Percentiles rank a stretch among this genome's conserved stretches.
These are phyloP conservation scores for Platichthys flesus DNA, from an alignment of 2,113 vertebrate genomes.

Conservation along the genomic window DNA sequence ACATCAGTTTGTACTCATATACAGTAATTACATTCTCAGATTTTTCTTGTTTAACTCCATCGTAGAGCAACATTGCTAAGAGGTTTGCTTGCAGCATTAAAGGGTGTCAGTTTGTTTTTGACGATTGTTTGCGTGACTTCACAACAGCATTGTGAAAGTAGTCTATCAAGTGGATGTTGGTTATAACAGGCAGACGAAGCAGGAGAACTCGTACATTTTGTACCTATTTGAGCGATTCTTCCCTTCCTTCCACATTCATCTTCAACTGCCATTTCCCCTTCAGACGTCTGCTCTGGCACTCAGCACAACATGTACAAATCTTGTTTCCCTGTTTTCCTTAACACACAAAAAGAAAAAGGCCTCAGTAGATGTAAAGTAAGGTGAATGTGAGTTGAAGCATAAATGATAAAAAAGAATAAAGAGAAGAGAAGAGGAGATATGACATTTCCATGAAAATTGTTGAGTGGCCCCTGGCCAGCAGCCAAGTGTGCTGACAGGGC, in stretches of 20 bases:
- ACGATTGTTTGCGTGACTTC: background rate
- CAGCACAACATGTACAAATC: slow-evolving; percentile 15
- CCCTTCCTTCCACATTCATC: background rate
- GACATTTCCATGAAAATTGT: slow-evolving; percentile 55
- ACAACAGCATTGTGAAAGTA: background rate
- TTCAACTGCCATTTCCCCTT: slow-evolving; percentile 8
- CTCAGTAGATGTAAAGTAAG: slow-evolving; percentile 5
- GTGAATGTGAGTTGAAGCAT: slow-evolving; percentile 26
- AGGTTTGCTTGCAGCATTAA: too few species aligned
- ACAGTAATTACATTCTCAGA: background rate
- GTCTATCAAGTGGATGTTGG: background rate
- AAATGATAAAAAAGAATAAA: background rate
- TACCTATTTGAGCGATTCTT: background rate
- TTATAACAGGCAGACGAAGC: slow-evolving; percentile 10
- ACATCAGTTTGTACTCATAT: background rate
- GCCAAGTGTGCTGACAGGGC: slow-evolving; percentile 37
- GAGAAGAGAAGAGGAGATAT: slow-evolving; percentile 29
- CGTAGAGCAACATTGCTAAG: background rate
- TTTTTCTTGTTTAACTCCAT: background rate
- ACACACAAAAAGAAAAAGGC: background rate
- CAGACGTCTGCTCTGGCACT: slow-evolving; percentile 8
- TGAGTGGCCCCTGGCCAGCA: slow-evolving; percentile 10
- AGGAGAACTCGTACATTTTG: slow-evolving; percentile 15
- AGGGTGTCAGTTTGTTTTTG: background rate
- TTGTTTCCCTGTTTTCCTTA: slow-evolving; percentile 9